phyloP scores from a whole-genome alignment of 2,888 invertebrate genomes.

The Mimachlamys varia region DNA sequence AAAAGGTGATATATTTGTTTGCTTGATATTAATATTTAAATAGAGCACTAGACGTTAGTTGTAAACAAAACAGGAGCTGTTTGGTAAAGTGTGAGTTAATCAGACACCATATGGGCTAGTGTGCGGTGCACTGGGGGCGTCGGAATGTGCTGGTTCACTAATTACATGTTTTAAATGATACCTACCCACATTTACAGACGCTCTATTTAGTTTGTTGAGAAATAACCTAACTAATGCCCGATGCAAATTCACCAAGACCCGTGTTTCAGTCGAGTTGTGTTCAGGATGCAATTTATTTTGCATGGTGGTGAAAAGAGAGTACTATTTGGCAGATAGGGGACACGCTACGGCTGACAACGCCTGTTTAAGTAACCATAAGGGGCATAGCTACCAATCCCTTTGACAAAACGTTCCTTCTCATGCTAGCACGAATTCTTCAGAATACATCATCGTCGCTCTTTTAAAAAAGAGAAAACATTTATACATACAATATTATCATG shows the following conservation, averaged over 20 bases:
- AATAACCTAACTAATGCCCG: not conserved
- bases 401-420: not conserved
- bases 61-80: not conserved
- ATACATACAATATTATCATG: not conserved
- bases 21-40: not conserved
- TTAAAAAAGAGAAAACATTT: not conserved
- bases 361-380: not conserved
- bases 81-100: not conserved
- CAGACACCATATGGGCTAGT: not conserved
- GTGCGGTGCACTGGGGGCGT: not conserved
- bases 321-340: not conserved
- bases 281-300: slow-evolving; percentile 29
- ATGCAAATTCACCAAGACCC: not conserved
- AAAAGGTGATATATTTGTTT: not conserved
- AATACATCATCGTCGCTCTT: not conserved
- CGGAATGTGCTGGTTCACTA: not conserved
- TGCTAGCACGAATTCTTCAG: not conserved
- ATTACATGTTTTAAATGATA: slow-evolving; percentile 20
- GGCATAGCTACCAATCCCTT: not conserved
- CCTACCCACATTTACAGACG: not conserved
- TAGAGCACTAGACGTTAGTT: not conserved
- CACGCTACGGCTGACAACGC: not conserved
- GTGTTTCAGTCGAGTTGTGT: not conserved
- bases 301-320: not conserved
- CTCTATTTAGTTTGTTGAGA: slow-evolving; percentile 7